These are phyloP conservation scores for Ceyx margarethae DNA, from an alignment of 2,113 vertebrate species.

Conservation along the genomic window DNA sequence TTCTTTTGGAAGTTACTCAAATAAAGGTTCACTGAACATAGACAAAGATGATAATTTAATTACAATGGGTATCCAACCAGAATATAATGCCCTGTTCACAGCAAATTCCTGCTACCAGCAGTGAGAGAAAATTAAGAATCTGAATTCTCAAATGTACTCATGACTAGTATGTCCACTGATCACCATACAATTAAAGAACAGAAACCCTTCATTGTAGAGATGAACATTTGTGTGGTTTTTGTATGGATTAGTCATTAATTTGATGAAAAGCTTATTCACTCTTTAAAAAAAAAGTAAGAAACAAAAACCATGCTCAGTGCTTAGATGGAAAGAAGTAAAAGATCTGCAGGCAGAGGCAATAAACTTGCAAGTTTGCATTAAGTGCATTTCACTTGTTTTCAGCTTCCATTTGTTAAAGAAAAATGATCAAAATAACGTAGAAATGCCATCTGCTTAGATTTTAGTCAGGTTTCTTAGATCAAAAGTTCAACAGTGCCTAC, in stretches of 20 bases:
- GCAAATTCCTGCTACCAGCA: conserved; percentile 62
- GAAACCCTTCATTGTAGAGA: not conserved
- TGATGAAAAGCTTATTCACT: conserved; percentile 9
- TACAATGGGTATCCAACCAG: conserved; percentile 62
- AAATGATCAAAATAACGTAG: not conserved
- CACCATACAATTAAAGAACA: not conserved
- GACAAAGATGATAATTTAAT: conserved; percentile 67
- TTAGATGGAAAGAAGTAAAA: not conserved
- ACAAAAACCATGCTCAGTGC: not conserved
- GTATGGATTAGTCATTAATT: conserved; percentile 29
- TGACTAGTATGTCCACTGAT: conserved; percentile 17
- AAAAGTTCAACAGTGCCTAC: not conserved
- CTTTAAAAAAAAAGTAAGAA: not conserved
- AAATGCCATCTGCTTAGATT: not conserved
- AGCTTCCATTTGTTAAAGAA: not conserved
- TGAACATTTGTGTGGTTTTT: conserved; percentile 10
- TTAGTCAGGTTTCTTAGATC: not conserved
- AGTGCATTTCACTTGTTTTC: not conserved
- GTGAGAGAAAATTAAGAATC: conserved; percentile 26
- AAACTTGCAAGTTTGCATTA: conserved; percentile 1
- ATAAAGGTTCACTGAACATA: conserved; percentile 57
- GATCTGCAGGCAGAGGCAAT: not conserved
- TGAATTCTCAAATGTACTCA: conserved; percentile 27
- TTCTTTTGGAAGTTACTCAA: conserved; percentile 46
- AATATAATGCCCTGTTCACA: conserved; percentile 64